These are phyloP conservation scores for Mystacornis crossleyi DNA, from an alignment of 2,113 vertebrate species.

Conservation along the genomic window DNA sequence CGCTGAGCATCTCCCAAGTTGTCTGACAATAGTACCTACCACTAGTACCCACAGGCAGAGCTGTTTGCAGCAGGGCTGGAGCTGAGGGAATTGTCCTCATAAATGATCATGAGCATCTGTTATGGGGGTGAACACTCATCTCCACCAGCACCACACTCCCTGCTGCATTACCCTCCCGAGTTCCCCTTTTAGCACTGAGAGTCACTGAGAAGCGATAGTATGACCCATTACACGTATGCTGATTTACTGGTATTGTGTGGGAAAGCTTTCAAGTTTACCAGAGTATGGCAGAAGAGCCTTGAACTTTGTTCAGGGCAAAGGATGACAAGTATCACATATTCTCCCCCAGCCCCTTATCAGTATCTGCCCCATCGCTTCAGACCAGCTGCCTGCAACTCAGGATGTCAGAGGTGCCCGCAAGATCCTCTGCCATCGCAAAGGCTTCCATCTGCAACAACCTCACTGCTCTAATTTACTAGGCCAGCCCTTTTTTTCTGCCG, in stretches of 20 bases:
- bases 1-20: not conserved
- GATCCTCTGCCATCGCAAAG: not conserved
- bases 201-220: not conserved
- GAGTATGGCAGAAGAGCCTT: not conserved
- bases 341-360: not conserved
- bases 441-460: not conserved
- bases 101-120: not conserved
- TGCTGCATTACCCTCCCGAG: not conserved
- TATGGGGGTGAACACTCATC: not conserved
- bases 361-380: not conserved
- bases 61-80: not conserved
- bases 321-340: not conserved
- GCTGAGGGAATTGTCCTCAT: not conserved
- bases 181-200: not conserved
- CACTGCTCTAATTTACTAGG: not conserved
- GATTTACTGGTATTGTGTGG: not conserved
- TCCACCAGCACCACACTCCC: not conserved
- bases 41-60: not conserved
- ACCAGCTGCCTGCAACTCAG: not conserved
- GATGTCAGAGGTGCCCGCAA: not conserved
- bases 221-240: not conserved
- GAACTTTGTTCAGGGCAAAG: not conserved
- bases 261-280: not conserved
- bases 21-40: not conserved
- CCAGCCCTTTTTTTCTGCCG: not conserved